Conservation (phyloP, 2,797 vertebrate genomes). For the Tokudaia tokunoshimensis region DNA sequence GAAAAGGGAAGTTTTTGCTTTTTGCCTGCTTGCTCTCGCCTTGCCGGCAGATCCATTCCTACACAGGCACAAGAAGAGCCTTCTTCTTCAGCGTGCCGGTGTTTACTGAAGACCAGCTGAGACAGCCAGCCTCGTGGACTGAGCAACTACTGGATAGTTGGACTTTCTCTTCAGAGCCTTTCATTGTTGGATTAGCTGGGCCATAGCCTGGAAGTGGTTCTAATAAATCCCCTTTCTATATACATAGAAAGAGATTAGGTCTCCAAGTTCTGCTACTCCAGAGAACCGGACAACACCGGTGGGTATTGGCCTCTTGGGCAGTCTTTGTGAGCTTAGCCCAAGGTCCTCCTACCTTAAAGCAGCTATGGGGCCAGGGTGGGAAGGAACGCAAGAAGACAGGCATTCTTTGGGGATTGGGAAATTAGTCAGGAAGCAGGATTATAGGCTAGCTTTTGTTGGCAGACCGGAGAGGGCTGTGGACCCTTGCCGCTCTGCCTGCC, state of each 20-base stretch:
- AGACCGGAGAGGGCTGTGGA: not conserved
- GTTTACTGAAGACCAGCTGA: not conserved
- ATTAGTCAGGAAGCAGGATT: conserved; percentile 48
- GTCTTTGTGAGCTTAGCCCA: not conserved
- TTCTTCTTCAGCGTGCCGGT: not conserved
- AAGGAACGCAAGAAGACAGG: not conserved
- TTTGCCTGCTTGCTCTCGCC: not conserved
- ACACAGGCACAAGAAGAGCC: not conserved
- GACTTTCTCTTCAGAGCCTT: not conserved
- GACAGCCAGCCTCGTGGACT: not conserved
- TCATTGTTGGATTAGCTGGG: not conserved
- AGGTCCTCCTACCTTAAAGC: not conserved
- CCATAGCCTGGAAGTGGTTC: not conserved
- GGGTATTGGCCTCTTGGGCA: not conserved
- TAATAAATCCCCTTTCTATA: not conserved
- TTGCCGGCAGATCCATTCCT: not conserved
- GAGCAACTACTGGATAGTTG: not conserved
- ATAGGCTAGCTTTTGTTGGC: conserved; percentile 36
- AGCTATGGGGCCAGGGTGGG: not conserved
- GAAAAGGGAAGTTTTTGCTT: not conserved
- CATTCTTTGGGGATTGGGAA: not conserved
- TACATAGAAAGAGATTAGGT: not conserved
- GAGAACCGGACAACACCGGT: not conserved
- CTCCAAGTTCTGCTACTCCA: not conserved
- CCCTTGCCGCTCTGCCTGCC: conserved; percentile 22